These are phyloP conservation scores for Hoplostethus atlanticus DNA, from an alignment of 2,797 vertebrate species.

Conservation along the genomic window DNA sequence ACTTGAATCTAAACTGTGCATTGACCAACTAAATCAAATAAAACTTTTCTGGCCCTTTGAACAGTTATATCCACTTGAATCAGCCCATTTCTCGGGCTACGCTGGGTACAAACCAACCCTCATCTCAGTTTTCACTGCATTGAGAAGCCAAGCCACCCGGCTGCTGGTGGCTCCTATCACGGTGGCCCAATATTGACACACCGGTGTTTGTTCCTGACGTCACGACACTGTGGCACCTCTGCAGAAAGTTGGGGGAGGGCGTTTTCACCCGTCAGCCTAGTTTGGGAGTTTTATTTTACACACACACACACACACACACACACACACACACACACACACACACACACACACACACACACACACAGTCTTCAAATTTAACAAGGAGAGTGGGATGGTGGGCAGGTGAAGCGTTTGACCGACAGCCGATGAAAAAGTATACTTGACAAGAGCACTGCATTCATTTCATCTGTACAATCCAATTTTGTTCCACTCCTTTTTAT, in stretches of 20 bases:
- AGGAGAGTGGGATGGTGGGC: too few species aligned
- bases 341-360: too few species aligned
- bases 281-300: not conserved
- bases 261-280: not conserved
- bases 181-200: slow-evolving; percentile 34
- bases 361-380: not conserved
- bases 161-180: slow-evolving; percentile 1
- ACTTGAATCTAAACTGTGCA: not conserved
- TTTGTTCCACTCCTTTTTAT: too few species aligned
- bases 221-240: slow-evolving; percentile 22
- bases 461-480: too few species aligned
- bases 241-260: slow-evolving; percentile 12
- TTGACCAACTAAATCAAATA: too few species aligned
- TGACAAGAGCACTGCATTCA: too few species aligned
- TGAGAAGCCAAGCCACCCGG: not conserved
- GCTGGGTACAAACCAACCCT: not conserved
- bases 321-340: too few species aligned
- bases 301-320: too few species aligned
- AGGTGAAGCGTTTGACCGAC: too few species aligned
- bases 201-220: slow-evolving; percentile 29
- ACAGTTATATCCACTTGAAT: too few species aligned
- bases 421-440: too few species aligned
- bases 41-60: too few species aligned
- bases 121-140: not conserved
- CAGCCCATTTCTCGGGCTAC: not conserved